A percentile compares a stretch with the other conserved stretches of the same genome.
Conservation (phyloP, 2,888 invertebrate species). For the Automeris io region DNA sequence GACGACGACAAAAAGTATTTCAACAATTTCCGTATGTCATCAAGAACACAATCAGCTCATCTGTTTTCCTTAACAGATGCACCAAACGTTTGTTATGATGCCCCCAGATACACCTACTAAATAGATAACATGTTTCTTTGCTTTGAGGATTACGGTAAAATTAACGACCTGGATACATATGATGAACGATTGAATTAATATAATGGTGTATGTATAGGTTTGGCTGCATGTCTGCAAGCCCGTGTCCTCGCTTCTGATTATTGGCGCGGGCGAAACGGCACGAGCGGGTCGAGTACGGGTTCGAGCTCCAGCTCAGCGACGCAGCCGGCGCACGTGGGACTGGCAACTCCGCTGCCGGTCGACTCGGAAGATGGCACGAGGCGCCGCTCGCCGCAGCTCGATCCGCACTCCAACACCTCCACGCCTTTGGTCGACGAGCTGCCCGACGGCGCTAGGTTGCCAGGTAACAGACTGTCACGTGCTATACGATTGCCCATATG, state of each 20-base stretch:
- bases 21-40: too few relatives aligned
- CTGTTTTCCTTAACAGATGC: too few relatives aligned
- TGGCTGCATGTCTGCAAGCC: slow-evolving; percentile 89
- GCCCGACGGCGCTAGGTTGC: slow-evolving; percentile 55
- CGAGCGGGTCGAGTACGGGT: slow-evolving; percentile 21
- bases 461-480: slow-evolving; percentile 43
- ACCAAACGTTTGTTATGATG: too few relatives aligned
- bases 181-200: too few relatives aligned
- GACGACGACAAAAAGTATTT: too few relatives aligned
- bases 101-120: too few relatives aligned
- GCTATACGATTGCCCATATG: not conserved
- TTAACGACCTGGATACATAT: too few relatives aligned
- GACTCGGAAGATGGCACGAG: slow-evolving; percentile 34
- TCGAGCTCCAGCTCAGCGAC: not conserved
- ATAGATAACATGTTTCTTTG: too few relatives aligned
- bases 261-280: slow-evolving; percentile 77
- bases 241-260: slow-evolving; percentile 82
- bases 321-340: slow-evolving; percentile 18
- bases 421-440: slow-evolving; percentile 79
- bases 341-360: slow-evolving; percentile 18
- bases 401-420: slow-evolving; percentile 82
- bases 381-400: slow-evolving; percentile 74
- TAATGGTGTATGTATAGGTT: slow-evolving; percentile 62
- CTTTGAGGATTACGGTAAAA: too few relatives aligned
- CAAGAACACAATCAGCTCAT: too few relatives aligned